Base-by-base conservation (phyloP, 1,140 invertebrate species). In the Gryllus bimaculatus region DNA sequence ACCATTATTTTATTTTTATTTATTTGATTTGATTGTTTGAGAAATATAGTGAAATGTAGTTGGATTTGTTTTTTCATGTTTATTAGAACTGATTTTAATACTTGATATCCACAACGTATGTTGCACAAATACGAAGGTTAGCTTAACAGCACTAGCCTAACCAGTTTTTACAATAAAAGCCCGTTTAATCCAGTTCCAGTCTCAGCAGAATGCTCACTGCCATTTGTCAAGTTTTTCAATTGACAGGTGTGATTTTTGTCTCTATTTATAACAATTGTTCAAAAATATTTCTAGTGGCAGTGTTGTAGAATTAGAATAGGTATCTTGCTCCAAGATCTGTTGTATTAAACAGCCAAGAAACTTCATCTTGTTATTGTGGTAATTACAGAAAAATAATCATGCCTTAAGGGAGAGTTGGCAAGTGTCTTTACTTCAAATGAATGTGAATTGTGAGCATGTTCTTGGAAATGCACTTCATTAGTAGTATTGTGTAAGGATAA, bases 331-430 rank as follows among this genome's bases (percentile, higher is more conserved):
- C 54, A 66, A 66, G 54, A 66, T 66, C 18, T 66, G 54, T 66
- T 66, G 54, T 66, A 66, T 66, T 66, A 66, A 66, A 18, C 2
- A 18, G 10, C 54, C 10, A 66, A 13, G 18, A 66, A 13, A 66
- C 18, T 66, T 66, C 54, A 66, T 66, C 54, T 66, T 66, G 54
- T 66, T 66, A 66, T 66, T 66, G 54, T 66, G 54, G 54, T 66
- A 66, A 66, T 66, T 66, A 66, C 54, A 66, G 54, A 66, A 66
- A 66, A 66, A 66, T 66, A 66, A 66, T 66, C 54, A 66, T 66
- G 54, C 54, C 54, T 66, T 66, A 66, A 13, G 18, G 54, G 54
- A 66, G 18, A 13, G 54, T 66, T 66, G 54, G 54, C 54, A 66
- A 66, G 54, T 66, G 54, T 13, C 18, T 66, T 10, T 66, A 66